Evolutionary conservation across 2,113 vertebrate species (phyloP).

Genomic region (Pelmatolapia mariae): DNA sequence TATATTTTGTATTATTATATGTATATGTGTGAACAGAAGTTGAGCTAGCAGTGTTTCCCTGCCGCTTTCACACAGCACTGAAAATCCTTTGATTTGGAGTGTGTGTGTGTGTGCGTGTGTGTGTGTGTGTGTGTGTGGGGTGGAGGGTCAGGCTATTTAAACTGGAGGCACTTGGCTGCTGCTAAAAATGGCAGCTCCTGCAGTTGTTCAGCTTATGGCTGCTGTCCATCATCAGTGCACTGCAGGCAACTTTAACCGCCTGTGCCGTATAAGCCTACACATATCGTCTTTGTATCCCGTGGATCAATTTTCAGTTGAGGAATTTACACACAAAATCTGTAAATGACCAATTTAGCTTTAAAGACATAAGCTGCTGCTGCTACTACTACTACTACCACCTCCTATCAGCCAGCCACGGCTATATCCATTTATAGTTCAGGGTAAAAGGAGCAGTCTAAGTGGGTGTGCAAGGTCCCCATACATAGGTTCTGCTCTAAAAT

Average conservation of each 20-base stretch:
- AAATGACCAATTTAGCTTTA: not conserved
- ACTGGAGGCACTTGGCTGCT: not conserved
- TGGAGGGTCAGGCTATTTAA: not conserved
- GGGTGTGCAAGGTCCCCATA: constrained; percentile 47
- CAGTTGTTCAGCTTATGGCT: constrained; percentile 49
- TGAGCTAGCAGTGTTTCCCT: not conserved
- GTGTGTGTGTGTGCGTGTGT: not conserved
- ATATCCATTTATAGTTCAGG: constrained; percentile 68
- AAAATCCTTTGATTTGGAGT: not conserved
- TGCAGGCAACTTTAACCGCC: not conserved
- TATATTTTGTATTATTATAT: not conserved
- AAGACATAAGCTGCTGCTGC: not conserved
- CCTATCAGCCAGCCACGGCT: constrained; percentile 9
- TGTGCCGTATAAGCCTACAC: not conserved
- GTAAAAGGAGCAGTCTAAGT: constrained; percentile 43
- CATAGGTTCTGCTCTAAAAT: constrained; percentile 59
- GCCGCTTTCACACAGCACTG: not conserved
- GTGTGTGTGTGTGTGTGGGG: rapidly evolving
- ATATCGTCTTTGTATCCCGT: not conserved
- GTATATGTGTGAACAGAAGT: not conserved
- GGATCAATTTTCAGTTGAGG: not conserved
- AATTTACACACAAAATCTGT: not conserved
- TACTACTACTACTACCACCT: not conserved
- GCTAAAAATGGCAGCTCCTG: constrained; percentile 53
- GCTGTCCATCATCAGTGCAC: constrained; percentile 36